Conservation (phyloP, 2,113 vertebrate genomes). For the Boleophthalmus pectinirostris region DNA sequence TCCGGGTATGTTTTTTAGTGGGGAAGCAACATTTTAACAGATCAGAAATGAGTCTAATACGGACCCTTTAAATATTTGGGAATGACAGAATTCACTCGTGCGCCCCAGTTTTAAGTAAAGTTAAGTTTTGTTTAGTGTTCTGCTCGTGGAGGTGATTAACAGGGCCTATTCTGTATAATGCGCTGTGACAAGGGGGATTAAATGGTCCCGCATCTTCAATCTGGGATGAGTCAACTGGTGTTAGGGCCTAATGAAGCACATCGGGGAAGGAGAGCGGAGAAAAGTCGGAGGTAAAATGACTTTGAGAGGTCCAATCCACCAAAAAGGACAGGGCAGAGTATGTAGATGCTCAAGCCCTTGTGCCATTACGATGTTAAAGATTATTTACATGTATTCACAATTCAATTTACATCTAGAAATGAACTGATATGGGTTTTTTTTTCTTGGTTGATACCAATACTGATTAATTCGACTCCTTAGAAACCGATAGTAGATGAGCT, state of each 20-base stretch:
- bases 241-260: not conserved
- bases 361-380: not conserved
- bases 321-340: not conserved
- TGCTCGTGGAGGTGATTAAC: not conserved
- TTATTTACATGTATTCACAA: not conserved
- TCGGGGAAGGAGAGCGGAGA: not conserved
- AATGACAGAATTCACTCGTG: not conserved
- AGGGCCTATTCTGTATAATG: not conserved
- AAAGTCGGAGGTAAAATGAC: not conserved
- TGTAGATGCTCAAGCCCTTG: not conserved
- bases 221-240: slow-evolving; percentile 5
- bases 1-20: too few species aligned
- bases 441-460: too few species aligned
- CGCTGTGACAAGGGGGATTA: slow-evolving; percentile 9
- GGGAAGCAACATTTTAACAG: too few species aligned
- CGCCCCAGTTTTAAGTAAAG: not conserved
- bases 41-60: too few species aligned
- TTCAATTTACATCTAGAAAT: not conserved
- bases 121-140: not conserved
- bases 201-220: slow-evolving; percentile 6
- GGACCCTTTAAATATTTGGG: not conserved
- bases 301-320: not conserved
- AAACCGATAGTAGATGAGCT: too few species aligned
- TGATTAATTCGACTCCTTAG: too few species aligned
- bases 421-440: too few species aligned